Percentiles rank a stretch among this genome's conserved stretches.
Conservation (phyloP, 2,113 vertebrate genomes). For the Calyptommatus sinebrachiatus region DNA sequence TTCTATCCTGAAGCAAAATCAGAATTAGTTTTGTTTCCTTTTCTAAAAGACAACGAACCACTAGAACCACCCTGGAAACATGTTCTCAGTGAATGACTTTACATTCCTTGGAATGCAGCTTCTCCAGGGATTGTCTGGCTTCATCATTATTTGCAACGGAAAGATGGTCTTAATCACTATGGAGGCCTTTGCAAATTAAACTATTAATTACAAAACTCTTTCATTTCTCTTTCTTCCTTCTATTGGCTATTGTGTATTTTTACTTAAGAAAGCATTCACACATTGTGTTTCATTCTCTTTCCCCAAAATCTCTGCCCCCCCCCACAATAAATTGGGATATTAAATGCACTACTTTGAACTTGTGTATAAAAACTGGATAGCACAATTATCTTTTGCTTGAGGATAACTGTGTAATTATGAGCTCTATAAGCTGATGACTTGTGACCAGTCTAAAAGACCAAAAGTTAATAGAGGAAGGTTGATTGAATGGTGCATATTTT, state of each 20-base stretch:
- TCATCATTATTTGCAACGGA: constrained; percentile 70
- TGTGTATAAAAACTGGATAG: constrained; percentile 46
- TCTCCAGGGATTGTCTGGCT: constrained; percentile 69
- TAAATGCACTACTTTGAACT: constrained; percentile 53
- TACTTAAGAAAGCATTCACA: constrained; percentile 56
- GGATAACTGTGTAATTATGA: constrained; percentile 55
- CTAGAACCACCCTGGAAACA: constrained; percentile 72
- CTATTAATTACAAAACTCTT: constrained; percentile 76
- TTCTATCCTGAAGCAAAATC: constrained; percentile 70
- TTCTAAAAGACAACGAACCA: constrained; percentile 65
- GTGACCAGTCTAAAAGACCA: constrained; percentile 22
- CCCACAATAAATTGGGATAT: constrained; percentile 45
- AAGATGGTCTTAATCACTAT: constrained; percentile 66
- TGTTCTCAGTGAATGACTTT: constrained; percentile 76
- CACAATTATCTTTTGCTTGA: constrained; percentile 38
- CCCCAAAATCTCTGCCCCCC: constrained; percentile 28
- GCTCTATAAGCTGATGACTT: constrained; percentile 4
- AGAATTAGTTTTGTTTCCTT: constrained; percentile 70
- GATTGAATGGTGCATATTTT: constrained; percentile 29
- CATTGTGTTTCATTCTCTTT: constrained; percentile 43
- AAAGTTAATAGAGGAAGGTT: constrained; percentile 2
- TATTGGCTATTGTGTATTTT: constrained; percentile 62
- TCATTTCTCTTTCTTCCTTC: constrained; percentile 74
- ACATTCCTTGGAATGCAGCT: constrained; percentile 70
- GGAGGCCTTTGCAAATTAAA: constrained; percentile 75